Evolutionary conservation across 2,797 vertebrate species (phyloP).

Genomic region (Pterois miles): DNA sequence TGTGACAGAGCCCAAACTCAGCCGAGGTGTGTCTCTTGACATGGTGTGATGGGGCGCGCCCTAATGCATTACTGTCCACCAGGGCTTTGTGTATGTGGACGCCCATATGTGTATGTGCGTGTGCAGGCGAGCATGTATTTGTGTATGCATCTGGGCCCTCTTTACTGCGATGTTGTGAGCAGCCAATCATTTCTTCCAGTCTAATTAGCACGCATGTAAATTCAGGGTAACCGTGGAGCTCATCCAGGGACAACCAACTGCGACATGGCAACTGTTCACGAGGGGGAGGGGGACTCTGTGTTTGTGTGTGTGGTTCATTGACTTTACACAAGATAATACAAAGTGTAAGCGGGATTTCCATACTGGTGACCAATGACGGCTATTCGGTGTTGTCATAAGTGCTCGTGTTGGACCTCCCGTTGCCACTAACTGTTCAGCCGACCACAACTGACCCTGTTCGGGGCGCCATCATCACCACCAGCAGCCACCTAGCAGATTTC

Average conservation of each 20-base stretch:
- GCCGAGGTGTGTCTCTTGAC: conserved; percentile 77
- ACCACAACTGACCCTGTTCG: conserved; percentile 1
- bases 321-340: conserved; percentile 40
- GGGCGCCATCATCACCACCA: conserved; percentile 7
- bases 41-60: conserved; percentile 70
- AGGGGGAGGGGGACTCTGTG: not conserved
- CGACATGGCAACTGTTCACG: conserved; percentile 60
- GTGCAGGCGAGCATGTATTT: conserved; percentile 58
- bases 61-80: conserved; percentile 73
- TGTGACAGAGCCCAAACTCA: conserved; percentile 74
- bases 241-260: conserved; percentile 63
- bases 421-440: conserved; percentile 24
- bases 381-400: conserved; percentile 20
- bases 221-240: conserved; percentile 82
- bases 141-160: conserved; percentile 88
- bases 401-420: not conserved
- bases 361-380: conserved; percentile 47
- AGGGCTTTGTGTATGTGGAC: conserved; percentile 55
- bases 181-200: conserved; percentile 99
- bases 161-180: conserved; percentile 94
- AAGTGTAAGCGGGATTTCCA: conserved; percentile 47
- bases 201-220: conserved; percentile 99
- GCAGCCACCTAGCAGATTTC: conserved; percentile 85
- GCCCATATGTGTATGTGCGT: conserved; percentile 81
- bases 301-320: conserved; percentile 13